These are phyloP conservation scores for Dromas ardeola DNA, from an alignment of 2,113 vertebrate genomes.

Conservation along the genomic window DNA sequence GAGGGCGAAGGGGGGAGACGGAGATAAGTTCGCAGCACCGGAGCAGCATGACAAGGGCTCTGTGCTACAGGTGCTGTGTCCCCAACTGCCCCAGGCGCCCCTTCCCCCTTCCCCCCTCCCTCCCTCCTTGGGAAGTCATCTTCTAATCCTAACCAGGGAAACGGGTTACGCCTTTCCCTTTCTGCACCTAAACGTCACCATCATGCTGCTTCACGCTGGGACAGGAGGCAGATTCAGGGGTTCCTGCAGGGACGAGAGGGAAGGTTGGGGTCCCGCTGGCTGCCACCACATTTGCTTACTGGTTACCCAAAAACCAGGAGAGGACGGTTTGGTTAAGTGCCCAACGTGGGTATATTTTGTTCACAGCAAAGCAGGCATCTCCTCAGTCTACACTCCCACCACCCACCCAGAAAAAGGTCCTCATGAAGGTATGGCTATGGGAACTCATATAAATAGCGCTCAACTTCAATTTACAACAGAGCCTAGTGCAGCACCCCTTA, in stretches of 20 bases:
- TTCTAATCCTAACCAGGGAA: rapidly evolving
- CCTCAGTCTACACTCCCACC: neutral
- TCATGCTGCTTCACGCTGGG: neutral
- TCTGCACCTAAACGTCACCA: neutral
- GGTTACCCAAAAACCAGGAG: neutral
- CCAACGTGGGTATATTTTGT: rapidly evolving
- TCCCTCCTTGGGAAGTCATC: neutral
- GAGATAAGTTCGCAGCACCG: neutral
- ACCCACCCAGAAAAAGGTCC: neutral
- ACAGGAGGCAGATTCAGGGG: neutral
- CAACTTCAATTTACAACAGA: neutral
- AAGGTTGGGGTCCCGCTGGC: neutral
- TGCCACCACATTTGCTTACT: rapidly evolving
- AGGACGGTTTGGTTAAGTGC: neutral
- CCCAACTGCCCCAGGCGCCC: rapidly evolving
- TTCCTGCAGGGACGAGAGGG: neutral
- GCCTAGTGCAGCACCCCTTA: neutral
- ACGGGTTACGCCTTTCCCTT: neutral
- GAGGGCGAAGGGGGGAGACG: neutral
- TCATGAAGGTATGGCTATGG: neutral
- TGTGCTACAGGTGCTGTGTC: neutral
- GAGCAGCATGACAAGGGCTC: neutral
- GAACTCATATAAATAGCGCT: neutral
- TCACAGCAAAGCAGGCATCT: neutral
- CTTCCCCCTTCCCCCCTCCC: neutral